Base-by-base conservation (phyloP, 2,888 invertebrate genomes). In the Tenthredo livida region DNA sequence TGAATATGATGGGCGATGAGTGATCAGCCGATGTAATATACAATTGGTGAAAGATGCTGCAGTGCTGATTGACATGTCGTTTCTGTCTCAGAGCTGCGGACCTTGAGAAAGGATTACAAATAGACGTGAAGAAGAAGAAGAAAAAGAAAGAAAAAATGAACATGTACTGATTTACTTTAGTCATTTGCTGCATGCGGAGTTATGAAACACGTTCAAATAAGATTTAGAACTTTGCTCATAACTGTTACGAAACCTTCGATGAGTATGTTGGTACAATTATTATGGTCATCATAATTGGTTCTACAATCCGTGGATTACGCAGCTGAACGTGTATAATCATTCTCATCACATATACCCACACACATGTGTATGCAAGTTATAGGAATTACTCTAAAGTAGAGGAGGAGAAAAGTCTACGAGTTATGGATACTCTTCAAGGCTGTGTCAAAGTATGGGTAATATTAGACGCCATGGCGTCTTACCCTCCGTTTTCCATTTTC, bases 191-290 rank as follows among this genome's bases (percentile, higher is more conserved):
- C 47, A 29, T n/a, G 6, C 15, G n/a, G n/a, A 37, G 17, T 70
- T 70, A 70, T 29, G 70, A 70, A 70, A 70, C 33, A 70, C 37
- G 70, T 70, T 70, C n/a, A 17, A 70, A 70, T 37, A 17, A 17
- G 37, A 17, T 33, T 37, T 9, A 37, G 37, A 70, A 43, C 43
- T 5, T 33, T 9, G 37, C 17, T 17, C 78, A 10, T 10, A 29
- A 25, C 54, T 15, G 58, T 78, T 75, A 47, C 75, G 47, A 47
- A 78, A 58, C 78, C n/a, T 58, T 54, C 25, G 33, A 78, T n/a
- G 12, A 47, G 47, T n/a, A n/a, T 12, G 9, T 78, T 37, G 54
- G 54, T 78, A 6, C 17, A 58, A 54, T 78, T 78, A 78, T 58
- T 78, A 78, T 15, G 6, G 3, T 10, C 33, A 25, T 37, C 54